Evolutionary conservation across 64 coral and sea anemone species (phyloP).

Genomic region (Porites lutea): DNA sequence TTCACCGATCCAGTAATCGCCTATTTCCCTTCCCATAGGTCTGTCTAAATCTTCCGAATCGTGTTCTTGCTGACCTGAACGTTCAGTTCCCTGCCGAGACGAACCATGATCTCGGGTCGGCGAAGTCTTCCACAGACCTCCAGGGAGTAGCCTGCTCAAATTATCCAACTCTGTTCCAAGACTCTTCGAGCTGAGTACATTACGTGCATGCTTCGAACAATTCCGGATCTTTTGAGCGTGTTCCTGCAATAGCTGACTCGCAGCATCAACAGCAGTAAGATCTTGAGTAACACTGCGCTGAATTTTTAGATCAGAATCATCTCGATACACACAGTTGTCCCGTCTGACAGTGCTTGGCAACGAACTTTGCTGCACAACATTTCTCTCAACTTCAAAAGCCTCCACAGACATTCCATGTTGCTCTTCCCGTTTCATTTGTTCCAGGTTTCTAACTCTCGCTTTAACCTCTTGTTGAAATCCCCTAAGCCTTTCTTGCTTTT

Average conservation of each 20-base stretch:
- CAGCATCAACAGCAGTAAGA: slow-evolving; percentile 75
- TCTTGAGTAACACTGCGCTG: slow-evolving; percentile 61
- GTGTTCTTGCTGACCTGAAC: neutral
- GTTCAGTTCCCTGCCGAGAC: neutral
- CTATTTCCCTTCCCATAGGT: neutral
- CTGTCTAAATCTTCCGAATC: neutral
- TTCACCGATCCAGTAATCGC: slow-evolving; percentile 71
- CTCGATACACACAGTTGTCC: slow-evolving; percentile 88
- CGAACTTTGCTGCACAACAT: slow-evolving; percentile 89
- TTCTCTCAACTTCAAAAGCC: slow-evolving; percentile 83
- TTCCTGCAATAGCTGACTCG: slow-evolving; percentile 72
- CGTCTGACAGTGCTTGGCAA: slow-evolving; percentile 70
- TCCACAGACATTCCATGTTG: slow-evolving; percentile 75
- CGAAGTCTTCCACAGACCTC: slow-evolving; percentile 69
- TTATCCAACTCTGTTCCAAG: slow-evolving; percentile 51
- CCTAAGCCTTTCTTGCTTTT: slow-evolving; percentile 82
- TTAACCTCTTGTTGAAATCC: slow-evolving; percentile 82
- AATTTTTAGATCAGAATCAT: slow-evolving; percentile 76
- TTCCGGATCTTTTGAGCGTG: slow-evolving; percentile 73
- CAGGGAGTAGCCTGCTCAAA: slow-evolving; percentile 60
- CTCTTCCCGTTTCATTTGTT: slow-evolving; percentile 72
- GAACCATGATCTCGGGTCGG: slow-evolving; percentile 21
- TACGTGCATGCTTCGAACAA: slow-evolving; percentile 80
- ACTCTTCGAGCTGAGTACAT: slow-evolving; percentile 74
- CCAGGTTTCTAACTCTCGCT: slow-evolving; percentile 75